A percentile compares a stretch with the other conserved stretches of the same genome.
These are phyloP conservation scores for Calcarius ornatus DNA, from an alignment of 2,113 vertebrate genomes.

Conservation along the genomic window DNA sequence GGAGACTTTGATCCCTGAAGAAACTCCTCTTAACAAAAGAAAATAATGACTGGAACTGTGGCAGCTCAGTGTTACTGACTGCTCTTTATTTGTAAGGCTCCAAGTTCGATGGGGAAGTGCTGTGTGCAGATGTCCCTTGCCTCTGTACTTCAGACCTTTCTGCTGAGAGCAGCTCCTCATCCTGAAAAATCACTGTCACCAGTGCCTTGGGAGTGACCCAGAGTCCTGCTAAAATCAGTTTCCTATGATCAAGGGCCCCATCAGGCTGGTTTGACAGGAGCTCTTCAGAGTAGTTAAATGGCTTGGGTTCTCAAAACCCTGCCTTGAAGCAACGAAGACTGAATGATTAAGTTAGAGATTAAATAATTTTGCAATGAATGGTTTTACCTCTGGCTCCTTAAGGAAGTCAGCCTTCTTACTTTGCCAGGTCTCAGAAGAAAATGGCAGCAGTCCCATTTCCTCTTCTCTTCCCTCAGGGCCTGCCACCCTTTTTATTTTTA, in stretches of 20 bases:
- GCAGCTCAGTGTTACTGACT: neutral
- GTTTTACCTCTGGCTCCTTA: conserved; percentile 49
- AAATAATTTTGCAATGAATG: conserved; percentile 59
- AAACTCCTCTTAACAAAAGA: neutral
- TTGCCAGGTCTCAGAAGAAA: conserved; percentile 49
- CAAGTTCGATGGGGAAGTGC: neutral
- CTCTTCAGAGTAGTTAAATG: neutral
- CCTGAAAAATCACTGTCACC: neutral
- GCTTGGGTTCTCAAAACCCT: neutral
- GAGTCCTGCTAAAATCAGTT: neutral
- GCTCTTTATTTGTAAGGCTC: neutral
- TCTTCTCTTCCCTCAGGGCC: conserved; percentile 11
- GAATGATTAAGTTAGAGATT: conserved; percentile 15
- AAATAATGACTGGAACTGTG: neutral
- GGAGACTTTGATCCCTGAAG: conserved; percentile 20
- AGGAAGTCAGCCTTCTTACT: conserved; percentile 59
- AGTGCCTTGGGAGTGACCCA: neutral
- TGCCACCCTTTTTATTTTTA: conserved; percentile 19
- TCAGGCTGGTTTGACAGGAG: neutral
- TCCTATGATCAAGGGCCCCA: neutral
- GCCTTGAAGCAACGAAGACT: neutral
- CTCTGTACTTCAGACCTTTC: neutral
- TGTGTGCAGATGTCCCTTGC: neutral
- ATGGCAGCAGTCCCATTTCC: conserved; percentile 58
- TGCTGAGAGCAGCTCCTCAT: neutral